phyloP scores from a whole-genome alignment of 2,888 invertebrate genomes.

The Cancer borealis region DNA sequence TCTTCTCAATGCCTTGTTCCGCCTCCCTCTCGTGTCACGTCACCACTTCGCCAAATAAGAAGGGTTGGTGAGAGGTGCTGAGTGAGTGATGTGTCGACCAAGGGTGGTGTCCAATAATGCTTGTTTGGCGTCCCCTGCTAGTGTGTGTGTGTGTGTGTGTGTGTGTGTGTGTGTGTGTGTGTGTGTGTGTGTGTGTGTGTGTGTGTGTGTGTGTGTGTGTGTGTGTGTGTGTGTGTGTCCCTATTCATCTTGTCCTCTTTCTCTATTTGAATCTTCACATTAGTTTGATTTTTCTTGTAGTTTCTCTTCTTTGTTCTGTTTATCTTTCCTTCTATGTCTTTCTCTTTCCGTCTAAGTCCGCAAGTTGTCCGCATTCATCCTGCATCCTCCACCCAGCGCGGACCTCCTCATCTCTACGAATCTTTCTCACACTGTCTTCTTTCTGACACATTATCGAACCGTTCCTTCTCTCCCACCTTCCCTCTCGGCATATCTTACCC shows the following conservation, averaged over 20 bases:
- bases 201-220: background rate
- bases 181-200: background rate
- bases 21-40: background rate
- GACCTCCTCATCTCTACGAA: background rate
- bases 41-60: conserved; percentile 26
- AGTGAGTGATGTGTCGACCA: background rate
- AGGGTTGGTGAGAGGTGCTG: conserved; percentile 1
- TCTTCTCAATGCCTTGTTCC: background rate
- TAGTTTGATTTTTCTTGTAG: background rate
- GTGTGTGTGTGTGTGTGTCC: background rate
- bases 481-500: conserved; percentile 46
- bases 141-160: background rate
- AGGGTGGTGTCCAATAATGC: background rate
- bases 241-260: background rate
- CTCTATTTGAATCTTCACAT: background rate
- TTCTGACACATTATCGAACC: conserved; percentile 32
- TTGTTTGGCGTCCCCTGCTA: background rate
- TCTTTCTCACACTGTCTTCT: background rate
- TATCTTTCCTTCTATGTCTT: background rate
- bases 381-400: background rate
- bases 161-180: background rate
- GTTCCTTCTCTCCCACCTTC: background rate
- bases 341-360: background rate
- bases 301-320: background rate
- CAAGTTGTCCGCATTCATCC: background rate